Conservation (phyloP, 2,113 vertebrate genomes). For the Taurulus bubalis region DNA sequence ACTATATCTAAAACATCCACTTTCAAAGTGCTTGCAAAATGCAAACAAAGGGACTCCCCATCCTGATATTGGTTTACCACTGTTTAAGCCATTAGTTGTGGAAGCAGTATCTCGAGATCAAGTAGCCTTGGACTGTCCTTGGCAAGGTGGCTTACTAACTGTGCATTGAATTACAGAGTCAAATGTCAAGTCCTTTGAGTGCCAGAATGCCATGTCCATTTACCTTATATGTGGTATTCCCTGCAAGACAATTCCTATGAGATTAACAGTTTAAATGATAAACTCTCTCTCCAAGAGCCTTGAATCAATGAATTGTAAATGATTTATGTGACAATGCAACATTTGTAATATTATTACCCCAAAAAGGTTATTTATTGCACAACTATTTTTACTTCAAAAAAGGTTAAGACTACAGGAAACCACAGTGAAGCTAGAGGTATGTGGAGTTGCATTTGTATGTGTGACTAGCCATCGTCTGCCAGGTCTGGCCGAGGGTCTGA, state of each 20-base stretch:
- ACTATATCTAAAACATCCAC: background rate
- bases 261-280: background rate
- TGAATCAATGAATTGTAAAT: background rate
- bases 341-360: background rate
- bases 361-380: background rate
- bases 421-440: background rate
- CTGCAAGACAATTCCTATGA: constrained; percentile 36
- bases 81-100: constrained; percentile 12
- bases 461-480: background rate
- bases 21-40: constrained; percentile 7
- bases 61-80: background rate
- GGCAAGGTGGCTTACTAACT: constrained; percentile 46
- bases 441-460: background rate
- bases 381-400: background rate
- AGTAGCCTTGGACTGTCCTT: constrained; percentile 58
- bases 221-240: constrained; percentile 31
- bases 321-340: background rate
- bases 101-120: constrained; percentile 28
- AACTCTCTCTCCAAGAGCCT: background rate
- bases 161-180: constrained; percentile 72
- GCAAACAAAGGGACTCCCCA: background rate
- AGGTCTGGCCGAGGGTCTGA: background rate
- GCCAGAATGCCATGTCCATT: constrained; percentile 72
- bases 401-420: background rate
- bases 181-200: constrained; percentile 69